Evolutionary conservation across 23 tunicate species (phyloP).

Genomic region (Phallusia fumigata): DNA sequence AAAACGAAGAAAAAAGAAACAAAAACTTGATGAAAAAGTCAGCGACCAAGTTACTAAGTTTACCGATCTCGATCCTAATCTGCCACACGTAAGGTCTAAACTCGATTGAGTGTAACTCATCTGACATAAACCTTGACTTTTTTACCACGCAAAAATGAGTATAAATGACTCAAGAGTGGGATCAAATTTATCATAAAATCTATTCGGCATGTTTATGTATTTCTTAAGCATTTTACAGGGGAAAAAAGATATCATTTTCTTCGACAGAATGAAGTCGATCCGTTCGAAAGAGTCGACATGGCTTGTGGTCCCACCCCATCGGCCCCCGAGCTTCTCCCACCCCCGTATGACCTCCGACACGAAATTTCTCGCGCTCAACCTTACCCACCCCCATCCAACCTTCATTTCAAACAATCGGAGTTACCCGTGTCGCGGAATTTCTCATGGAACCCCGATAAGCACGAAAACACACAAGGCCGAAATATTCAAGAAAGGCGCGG

Average conservation of each 20-base stretch:
- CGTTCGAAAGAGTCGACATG: slow-evolving; percentile 35
- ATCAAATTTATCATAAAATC: too few species aligned
- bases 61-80: slow-evolving; percentile 10
- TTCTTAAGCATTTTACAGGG: too few species aligned
- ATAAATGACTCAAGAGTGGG: too few species aligned
- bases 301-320: slow-evolving; percentile 7
- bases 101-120: too few species aligned
- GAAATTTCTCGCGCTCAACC: background rate
- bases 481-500: too few species aligned
- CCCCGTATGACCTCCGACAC: background rate
- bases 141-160: too few species aligned
- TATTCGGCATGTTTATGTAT: too few species aligned
- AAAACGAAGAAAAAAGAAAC: slow-evolving; percentile 5
- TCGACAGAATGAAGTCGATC: slow-evolving; percentile 51
- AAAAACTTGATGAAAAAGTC: background rate
- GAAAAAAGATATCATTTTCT: too few species aligned
- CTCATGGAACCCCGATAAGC: too few species aligned
- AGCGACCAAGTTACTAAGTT: background rate
- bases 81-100: slow-evolving; percentile 15
- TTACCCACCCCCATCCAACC: background rate
- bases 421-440: background rate
- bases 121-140: too few species aligned
- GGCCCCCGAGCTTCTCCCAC: background rate
- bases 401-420: background rate
- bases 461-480: too few species aligned